Evolutionary conservation across 2,797 vertebrate genomes (phyloP).

Genomic region (Neomorphus geoffroyi): DNA sequence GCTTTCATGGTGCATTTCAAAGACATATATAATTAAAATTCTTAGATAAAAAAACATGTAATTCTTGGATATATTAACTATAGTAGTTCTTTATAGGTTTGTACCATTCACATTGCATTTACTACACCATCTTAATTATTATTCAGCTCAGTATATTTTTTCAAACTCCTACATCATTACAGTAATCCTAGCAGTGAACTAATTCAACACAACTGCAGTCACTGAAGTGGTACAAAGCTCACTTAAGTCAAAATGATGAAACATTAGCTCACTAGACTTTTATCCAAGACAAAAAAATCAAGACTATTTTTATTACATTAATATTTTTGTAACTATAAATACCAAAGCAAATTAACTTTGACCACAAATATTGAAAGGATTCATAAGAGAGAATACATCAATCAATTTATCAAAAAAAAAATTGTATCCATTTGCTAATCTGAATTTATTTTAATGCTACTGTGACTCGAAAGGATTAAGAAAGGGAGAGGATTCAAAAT

Average conservation of each 20-base stretch:
- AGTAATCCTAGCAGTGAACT: background rate
- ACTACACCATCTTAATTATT: background rate
- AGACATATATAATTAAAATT: background rate
- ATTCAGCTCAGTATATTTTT: background rate
- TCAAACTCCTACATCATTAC: background rate
- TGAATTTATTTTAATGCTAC: background rate
- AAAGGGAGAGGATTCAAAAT: background rate
- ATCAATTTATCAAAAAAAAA: background rate
- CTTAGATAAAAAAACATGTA: background rate
- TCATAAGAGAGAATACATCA: background rate
- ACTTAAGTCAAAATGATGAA: background rate
- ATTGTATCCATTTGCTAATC: background rate
- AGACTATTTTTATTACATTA: background rate
- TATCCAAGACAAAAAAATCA: background rate
- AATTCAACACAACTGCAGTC: background rate
- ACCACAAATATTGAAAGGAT: background rate
- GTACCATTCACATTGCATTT: background rate
- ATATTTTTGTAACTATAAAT: background rate
- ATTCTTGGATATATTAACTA: background rate
- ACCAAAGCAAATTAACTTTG: background rate
- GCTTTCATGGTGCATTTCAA: background rate
- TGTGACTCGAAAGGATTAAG: background rate
- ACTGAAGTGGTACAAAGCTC: background rate
- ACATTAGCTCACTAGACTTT: background rate
- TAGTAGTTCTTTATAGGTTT: background rate